Percentiles rank a stretch among this genome's conserved stretches.
Evolutionary conservation across 2,888 invertebrate species (phyloP).

Genomic region (Caradrina kadenii): DNA sequence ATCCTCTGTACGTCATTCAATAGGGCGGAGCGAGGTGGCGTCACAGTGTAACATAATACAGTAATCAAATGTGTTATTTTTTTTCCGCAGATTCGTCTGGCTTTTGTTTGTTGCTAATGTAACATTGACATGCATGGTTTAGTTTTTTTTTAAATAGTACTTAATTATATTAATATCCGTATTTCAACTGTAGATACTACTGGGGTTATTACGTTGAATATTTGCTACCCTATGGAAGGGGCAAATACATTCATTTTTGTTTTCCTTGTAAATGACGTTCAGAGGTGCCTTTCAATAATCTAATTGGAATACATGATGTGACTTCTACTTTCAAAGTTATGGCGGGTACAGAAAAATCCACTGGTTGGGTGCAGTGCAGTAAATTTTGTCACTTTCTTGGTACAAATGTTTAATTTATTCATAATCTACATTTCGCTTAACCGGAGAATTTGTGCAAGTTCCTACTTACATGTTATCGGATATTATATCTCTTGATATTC

Average conservation of each 20-base stretch:
- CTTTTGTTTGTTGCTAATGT: neutral
- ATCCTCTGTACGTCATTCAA: conserved; percentile 71
- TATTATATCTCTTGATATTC: conserved; percentile 24
- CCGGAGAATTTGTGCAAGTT: neutral
- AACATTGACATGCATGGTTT: neutral
- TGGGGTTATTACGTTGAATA: too few relatives aligned
- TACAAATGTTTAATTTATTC: too few relatives aligned
- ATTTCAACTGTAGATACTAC: too few relatives aligned
- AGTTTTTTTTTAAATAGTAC: neutral
- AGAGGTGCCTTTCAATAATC: too few relatives aligned
- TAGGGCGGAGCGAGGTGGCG: conserved; percentile 62
- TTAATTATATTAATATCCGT: too few relatives aligned
- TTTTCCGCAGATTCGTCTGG: neutral
- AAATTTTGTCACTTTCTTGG: too few relatives aligned
- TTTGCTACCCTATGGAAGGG: too few relatives aligned
- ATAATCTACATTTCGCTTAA: neutral
- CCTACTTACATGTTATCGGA: conserved; percentile 18
- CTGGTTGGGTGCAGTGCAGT: too few relatives aligned
- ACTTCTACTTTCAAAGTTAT: neutral
- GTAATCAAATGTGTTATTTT: conserved; percentile 31
- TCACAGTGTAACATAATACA: conserved; percentile 49
- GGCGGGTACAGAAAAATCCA: neutral
- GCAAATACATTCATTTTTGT: too few relatives aligned
- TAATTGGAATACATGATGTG: too few relatives aligned
- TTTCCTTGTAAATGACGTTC: too few relatives aligned